These are phyloP conservation scores for Arvicanthis niloticus DNA, from an alignment of 2,113 vertebrate species.

Conservation along the genomic window DNA sequence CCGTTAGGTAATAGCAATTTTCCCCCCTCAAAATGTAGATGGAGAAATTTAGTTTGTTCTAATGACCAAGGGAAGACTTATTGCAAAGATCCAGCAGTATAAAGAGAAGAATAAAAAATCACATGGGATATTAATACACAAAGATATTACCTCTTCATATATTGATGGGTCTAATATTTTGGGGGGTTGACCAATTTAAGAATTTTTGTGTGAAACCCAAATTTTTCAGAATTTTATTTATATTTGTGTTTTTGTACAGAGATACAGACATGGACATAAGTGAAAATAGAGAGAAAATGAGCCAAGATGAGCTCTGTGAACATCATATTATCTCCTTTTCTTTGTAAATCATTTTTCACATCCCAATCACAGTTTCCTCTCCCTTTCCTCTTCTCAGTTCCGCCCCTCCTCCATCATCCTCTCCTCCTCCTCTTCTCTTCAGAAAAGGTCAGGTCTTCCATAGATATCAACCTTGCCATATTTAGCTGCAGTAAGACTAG, in stretches of 20 bases:
- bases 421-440: neutral
- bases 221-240: conserved; percentile 40
- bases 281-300: neutral
- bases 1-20: neutral
- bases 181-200: no score
- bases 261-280: neutral
- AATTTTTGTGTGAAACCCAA: neutral
- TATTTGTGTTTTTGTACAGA: neutral
- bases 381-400: neutral
- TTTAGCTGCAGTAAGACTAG: neutral
- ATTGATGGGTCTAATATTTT: neutral
- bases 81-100: conserved; percentile 24
- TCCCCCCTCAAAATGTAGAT: neutral
- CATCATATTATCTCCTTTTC: neutral
- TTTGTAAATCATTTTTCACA: neutral
- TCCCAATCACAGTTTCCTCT: neutral
- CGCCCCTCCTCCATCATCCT: neutral
- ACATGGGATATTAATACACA: conserved; percentile 3
- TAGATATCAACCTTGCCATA: neutral
- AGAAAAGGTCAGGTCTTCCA: neutral
- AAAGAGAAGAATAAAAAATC: conserved; percentile 15
- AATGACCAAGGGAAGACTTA: neutral
- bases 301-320: neutral
- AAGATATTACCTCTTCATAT: conserved; percentile 28
- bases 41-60: neutral